A percentile compares a stretch with the other conserved stretches of the same genome.
Evolutionary conservation across 2,888 invertebrate species (phyloP).

Genomic region (Carpatolechia fugitivella): DNA sequence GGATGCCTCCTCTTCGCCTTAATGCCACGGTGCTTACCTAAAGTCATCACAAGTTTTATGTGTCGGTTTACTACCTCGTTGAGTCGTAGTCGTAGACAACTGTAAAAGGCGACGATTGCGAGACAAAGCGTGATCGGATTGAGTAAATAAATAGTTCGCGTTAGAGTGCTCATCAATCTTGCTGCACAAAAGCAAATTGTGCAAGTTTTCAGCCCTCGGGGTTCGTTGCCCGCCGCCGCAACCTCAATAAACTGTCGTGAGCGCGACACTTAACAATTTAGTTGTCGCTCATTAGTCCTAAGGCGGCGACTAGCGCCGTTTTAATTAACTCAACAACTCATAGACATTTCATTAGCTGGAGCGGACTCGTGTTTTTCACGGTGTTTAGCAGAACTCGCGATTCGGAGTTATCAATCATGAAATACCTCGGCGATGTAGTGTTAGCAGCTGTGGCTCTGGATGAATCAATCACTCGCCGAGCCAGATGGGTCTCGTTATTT

Average conservation of each 20-base stretch:
- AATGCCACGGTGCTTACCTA: conserved; percentile 32
- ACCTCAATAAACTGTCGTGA: conserved; percentile 69
- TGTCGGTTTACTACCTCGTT: conserved; percentile 52
- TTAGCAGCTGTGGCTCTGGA: conserved; percentile 52
- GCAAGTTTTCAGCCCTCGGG: conserved; percentile 55
- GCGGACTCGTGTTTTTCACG: conserved; percentile 30
- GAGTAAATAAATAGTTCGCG: conserved; percentile 71
- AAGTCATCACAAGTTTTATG: conserved; percentile 55
- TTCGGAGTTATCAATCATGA: conserved; percentile 58
- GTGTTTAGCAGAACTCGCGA: conserved; percentile 33
- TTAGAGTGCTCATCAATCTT: conserved; percentile 71
- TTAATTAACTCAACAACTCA: conserved; percentile 64
- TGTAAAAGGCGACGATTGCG: conserved; percentile 67
- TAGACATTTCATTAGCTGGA: conserved; percentile 58
- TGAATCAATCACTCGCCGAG: conserved; percentile 65
- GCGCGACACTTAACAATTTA: conserved; percentile 71
- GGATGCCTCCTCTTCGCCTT: conserved; percentile 28
- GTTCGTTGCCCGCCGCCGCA: conserved; percentile 65
- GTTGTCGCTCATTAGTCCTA: conserved; percentile 71
- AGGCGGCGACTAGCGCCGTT: conserved; percentile 58
- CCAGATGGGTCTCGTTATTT: conserved; percentile 58
- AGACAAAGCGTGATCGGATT: conserved; percentile 74
- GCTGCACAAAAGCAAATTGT: conserved; percentile 65
- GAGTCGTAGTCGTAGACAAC: conserved; percentile 55
- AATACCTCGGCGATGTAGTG: conserved; percentile 36